phyloP scores from a whole-genome alignment of 1,140 invertebrate genomes.

The Drosophila seguyi region DNA sequence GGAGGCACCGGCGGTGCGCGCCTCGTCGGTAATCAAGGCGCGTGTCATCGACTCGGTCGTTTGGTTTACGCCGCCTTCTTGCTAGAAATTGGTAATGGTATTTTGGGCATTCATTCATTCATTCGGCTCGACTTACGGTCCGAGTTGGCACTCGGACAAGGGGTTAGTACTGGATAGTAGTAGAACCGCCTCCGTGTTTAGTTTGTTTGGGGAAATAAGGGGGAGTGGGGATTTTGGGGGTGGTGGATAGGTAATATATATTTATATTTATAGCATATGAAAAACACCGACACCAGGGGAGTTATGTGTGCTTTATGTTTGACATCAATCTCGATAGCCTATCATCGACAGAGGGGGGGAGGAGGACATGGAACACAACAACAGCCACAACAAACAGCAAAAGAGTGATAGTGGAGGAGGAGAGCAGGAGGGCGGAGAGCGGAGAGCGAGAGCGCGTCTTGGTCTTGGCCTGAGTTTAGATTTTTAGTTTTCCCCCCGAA shows the following conservation, averaged over 20 bases:
- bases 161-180: constrained; percentile 29
- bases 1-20: constrained; percentile 91
- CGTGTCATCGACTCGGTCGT: constrained; percentile 96
- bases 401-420: constrained; percentile 37
- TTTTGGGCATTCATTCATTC: constrained; percentile 48
- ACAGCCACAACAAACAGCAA: constrained; percentile 38
- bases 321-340: constrained; percentile 35
- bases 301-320: constrained; percentile 44
- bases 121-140: constrained; percentile 15
- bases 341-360: constrained; percentile 8
- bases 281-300: constrained; percentile 64
- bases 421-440: constrained; percentile 59
- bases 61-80: constrained; percentile 95
- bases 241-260: neutral
- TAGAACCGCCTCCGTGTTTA: constrained; percentile 51
- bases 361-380: constrained; percentile 39
- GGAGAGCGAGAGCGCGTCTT: constrained; percentile 54
- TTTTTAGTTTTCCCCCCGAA: constrained; percentile 63
- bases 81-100: constrained; percentile 86
- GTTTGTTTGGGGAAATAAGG: constrained; percentile 4
- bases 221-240: neutral
- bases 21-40: constrained; percentile 95
- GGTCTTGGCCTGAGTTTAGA: constrained; percentile 63
- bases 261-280: constrained; percentile 4
- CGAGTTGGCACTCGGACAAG: constrained; percentile 17